Evolutionary conservation across 2,797 vertebrate species (phyloP).

Genomic region (Sebastes steindachneri): DNA sequence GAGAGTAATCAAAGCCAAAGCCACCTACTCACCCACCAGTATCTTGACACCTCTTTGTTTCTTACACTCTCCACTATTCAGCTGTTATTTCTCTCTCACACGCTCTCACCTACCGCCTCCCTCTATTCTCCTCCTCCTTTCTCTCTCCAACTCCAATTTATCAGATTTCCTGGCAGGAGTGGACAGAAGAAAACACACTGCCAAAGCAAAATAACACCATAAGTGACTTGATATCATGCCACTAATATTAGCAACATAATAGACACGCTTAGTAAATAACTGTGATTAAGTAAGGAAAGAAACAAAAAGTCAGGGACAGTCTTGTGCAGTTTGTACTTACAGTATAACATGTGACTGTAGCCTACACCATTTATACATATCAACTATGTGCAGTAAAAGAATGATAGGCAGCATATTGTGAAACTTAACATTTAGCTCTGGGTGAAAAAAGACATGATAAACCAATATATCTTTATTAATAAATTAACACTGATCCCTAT

Average conservation of each 20-base stretch:
- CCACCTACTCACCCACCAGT: constrained; percentile 60
- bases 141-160: constrained; percentile 29
- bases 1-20: constrained; percentile 64
- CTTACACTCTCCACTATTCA: constrained; percentile 55
- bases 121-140: constrained; percentile 28
- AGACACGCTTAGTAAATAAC: not conserved
- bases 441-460: not conserved
- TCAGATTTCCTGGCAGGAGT: constrained; percentile 39
- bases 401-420: not conserved
- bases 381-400: not conserved
- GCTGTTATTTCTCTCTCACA: constrained; percentile 48
- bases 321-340: not conserved
- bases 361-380: not conserved
- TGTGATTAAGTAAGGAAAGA: not conserved
- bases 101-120: constrained; percentile 35
- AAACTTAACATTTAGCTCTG: not conserved
- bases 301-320: not conserved
- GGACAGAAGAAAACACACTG: not conserved
- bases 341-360: not conserved
- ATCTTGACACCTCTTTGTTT: constrained; percentile 68
- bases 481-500: not conserved
- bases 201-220: constrained; percentile 23
- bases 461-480: not conserved
- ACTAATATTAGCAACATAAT: constrained; percentile 14
- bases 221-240: not conserved